These are phyloP conservation scores for Connochaetes taurinus DNA, from an alignment of 2,113 vertebrate species.

Conservation along the genomic window DNA sequence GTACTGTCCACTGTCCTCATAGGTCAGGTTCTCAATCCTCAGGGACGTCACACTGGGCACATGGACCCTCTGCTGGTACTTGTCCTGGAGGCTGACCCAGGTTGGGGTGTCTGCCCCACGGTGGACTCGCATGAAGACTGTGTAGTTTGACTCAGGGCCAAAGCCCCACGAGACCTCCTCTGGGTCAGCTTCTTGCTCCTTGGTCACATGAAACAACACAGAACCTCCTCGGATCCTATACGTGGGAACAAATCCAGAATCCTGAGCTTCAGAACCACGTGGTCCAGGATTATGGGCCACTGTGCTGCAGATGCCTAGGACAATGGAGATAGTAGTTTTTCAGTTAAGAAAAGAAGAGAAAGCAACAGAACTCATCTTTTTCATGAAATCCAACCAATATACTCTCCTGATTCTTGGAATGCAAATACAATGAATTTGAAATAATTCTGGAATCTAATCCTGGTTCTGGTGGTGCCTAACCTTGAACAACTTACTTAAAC, in stretches of 20 bases:
- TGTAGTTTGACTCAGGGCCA: fast-evolving
- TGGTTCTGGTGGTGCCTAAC: background rate
- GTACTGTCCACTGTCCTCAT: background rate
- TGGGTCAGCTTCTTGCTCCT: fast-evolving
- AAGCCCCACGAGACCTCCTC: fast-evolving
- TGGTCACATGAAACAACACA: background rate
- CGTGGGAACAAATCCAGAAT: background rate
- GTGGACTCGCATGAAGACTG: fast-evolving
- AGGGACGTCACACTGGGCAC: fast-evolving
- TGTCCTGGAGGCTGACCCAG: background rate
- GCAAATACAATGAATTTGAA: background rate
- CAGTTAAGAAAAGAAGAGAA: background rate
- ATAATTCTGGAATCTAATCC: no score
- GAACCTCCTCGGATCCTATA: background rate
- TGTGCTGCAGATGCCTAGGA: background rate
- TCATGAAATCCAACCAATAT: background rate
- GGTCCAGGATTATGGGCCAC: background rate
- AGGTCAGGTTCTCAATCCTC: background rate
- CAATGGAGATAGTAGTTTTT: background rate
- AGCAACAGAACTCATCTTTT: background rate
- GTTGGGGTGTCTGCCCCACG: fast-evolving
- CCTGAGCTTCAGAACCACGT: background rate
- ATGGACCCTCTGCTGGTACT: background rate
- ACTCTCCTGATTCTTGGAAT: background rate
- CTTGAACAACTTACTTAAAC: background rate